Percentiles rank a stretch among this genome's conserved stretches.
These are phyloP conservation scores for Brachynemurus nebulosus DNA, from an alignment of 2,888 invertebrate species.

Conservation along the genomic window DNA sequence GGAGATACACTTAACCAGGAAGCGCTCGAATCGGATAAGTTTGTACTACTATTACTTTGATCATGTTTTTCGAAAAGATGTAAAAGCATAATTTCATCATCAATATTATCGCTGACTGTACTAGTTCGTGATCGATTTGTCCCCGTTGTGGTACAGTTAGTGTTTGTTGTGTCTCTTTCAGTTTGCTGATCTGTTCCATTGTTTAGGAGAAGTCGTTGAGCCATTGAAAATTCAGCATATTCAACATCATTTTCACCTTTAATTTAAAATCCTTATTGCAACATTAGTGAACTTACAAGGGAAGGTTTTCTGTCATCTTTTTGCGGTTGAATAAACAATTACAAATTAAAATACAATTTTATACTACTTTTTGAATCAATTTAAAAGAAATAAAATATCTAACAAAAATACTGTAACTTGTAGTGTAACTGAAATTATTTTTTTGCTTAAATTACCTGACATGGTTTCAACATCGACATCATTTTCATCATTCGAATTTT, in stretches of 20 bases:
- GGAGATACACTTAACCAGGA: conserved; percentile 6
- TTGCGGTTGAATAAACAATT: too few species aligned
- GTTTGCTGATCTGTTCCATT: conserved; percentile 19
- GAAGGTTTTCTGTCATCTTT: too few species aligned
- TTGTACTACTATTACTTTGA: conserved; percentile 22
- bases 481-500: conserved; percentile 67
- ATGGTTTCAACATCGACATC: conserved; percentile 78
- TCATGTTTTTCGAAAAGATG: conserved; percentile 39
- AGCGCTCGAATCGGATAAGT: conserved; percentile 4
- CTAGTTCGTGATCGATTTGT: not conserved
- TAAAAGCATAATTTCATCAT: conserved; percentile 44
- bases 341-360: not conserved
- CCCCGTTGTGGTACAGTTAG: too few species aligned
- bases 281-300: not conserved
- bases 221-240: conserved; percentile 41
- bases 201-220: conserved; percentile 29
- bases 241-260: conserved; percentile 56
- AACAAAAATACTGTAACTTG: not conserved
- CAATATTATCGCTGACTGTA: conserved; percentile 22
- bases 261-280: not conserved
- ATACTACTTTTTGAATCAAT: not conserved
- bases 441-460: conserved; percentile 42
- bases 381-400: not conserved
- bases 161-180: conserved; percentile 18
- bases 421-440: not conserved